Evolutionary conservation across 2,888 invertebrate genomes (phyloP).

Genomic region (Yponomeuta cagnagella): DNA sequence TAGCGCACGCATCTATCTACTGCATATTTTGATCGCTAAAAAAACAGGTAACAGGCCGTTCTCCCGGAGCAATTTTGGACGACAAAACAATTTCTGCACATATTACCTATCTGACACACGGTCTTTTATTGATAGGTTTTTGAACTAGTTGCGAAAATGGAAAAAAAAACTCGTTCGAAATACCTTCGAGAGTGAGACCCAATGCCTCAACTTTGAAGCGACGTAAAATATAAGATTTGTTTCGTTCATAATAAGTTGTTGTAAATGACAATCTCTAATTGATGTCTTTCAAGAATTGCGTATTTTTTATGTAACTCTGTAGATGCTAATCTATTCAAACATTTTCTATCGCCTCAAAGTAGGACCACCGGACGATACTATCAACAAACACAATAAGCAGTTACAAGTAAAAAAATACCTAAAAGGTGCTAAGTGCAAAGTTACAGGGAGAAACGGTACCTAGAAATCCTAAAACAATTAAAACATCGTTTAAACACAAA

Average conservation of each 20-base stretch:
- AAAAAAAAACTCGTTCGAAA: neutral
- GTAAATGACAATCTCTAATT: too few relatives aligned
- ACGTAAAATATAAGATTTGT: neutral
- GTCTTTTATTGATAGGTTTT: too few relatives aligned
- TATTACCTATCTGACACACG: too few relatives aligned
- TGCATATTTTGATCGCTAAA: conserved; percentile 10
- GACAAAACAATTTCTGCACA: neutral
- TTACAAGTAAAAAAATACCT: conserved; percentile 3
- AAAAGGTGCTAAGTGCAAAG: conserved; percentile 20
- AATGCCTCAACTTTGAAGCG: neutral
- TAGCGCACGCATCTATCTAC: neutral
- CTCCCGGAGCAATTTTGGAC: neutral
- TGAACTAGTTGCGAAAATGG: neutral
- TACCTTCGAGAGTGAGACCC: neutral
- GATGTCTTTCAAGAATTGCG: too few relatives aligned
- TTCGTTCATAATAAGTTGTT: neutral
- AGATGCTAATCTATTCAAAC: neutral
- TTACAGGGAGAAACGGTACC: conserved; percentile 35
- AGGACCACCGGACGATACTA: neutral
- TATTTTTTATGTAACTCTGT: too few relatives aligned
- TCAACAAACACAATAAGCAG: neutral
- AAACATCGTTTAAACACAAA: conserved; percentile 31
- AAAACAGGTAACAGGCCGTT: neutral
- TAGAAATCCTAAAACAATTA: conserved; percentile 28
- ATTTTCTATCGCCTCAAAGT: neutral